Conservation (phyloP, 2,888 invertebrate genomes). For the Pandemis corylana region DNA sequence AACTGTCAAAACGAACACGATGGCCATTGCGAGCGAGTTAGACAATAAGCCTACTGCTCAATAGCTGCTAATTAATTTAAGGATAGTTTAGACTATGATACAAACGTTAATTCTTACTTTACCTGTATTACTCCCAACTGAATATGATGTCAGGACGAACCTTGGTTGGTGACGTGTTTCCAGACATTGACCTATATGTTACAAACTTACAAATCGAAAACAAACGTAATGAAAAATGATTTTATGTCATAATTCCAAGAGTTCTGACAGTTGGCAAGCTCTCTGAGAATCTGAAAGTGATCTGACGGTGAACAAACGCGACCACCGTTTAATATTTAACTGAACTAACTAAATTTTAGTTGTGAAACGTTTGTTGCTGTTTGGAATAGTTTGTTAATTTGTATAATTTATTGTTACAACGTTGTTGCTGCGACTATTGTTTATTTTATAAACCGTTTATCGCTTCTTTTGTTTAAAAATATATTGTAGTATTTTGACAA, state of each 20-base stretch:
- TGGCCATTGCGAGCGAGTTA: too few relatives aligned
- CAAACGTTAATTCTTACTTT: too few relatives aligned
- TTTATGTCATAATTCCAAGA: constrained; percentile 24
- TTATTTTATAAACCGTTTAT: not conserved
- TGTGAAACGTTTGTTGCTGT: not conserved
- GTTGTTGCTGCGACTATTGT: not conserved
- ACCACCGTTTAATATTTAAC: not conserved
- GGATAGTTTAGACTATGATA: too few relatives aligned
- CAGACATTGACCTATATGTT: constrained; percentile 36
- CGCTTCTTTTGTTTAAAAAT: not conserved
- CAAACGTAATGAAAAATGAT: constrained; percentile 14
- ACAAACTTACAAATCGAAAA: constrained; percentile 16
- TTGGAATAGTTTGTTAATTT: not conserved
- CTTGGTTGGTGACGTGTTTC: constrained; percentile 22
- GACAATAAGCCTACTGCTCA: too few relatives aligned
- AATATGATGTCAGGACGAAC: constrained; percentile 15
- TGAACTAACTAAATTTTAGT: not conserved
- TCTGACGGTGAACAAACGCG: too few relatives aligned
- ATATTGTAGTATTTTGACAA: not conserved
- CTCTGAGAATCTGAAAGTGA: too few relatives aligned
- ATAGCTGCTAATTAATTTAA: too few relatives aligned
- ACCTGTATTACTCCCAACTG: not conserved
- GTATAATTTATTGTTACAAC: not conserved
- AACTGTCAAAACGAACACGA: too few relatives aligned
- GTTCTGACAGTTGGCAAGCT: not conserved